Conservation (phyloP, 1,140 invertebrate genomes). For the Wasmannia auropunctata region DNA sequence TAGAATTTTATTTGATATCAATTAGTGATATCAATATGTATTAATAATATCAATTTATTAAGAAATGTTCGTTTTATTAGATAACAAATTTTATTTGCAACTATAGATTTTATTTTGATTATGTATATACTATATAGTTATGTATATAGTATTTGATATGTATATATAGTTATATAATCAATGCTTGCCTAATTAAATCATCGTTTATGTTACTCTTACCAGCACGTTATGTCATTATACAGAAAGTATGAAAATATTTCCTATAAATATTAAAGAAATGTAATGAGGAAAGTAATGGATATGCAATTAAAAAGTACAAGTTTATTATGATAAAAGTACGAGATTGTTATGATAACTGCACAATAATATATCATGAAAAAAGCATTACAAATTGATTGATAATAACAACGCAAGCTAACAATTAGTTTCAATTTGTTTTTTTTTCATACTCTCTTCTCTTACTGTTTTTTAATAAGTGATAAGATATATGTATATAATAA, state of each 20-base stretch:
- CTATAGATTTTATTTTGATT: too few relatives aligned
- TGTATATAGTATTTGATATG: too few relatives aligned
- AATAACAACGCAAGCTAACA: neutral
- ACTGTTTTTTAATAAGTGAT: neutral
- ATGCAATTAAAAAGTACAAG: neutral
- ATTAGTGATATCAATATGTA: neutral
- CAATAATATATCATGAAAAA: neutral
- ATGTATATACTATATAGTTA: too few relatives aligned
- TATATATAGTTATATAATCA: neutral
- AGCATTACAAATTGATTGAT: neutral
- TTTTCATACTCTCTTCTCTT: neutral
- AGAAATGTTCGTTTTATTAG: neutral
- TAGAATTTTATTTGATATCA: neutral
- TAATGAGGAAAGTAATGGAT: too few relatives aligned
- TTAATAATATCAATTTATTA: neutral
- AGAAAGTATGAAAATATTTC: too few relatives aligned
- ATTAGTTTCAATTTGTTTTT: neutral
- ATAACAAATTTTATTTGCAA: too few relatives aligned
- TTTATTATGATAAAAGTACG: too few relatives aligned
- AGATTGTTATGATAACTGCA: neutral
- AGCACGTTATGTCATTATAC: neutral
- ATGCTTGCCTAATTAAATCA: neutral
- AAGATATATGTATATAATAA: too few relatives aligned
- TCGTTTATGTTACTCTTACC: neutral
- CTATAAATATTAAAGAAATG: too few relatives aligned